A percentile compares a stretch with the other conserved stretches of the same genome.
Evolutionary conservation across 2,113 vertebrate species (phyloP).

Genomic region (Dascyllus trimaculatus): DNA sequence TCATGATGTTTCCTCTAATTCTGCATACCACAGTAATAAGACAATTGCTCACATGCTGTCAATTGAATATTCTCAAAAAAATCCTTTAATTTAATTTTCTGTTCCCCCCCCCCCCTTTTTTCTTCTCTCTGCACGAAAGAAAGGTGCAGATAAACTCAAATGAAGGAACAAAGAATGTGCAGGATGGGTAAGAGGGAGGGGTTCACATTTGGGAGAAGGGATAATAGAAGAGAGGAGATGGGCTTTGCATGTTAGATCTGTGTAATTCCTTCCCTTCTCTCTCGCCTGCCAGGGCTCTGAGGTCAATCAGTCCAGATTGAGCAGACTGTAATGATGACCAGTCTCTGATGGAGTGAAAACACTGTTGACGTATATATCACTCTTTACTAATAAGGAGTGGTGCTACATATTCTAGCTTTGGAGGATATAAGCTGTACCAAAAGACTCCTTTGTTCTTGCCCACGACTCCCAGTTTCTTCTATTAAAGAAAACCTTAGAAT

Average conservation of each 20-base stretch:
- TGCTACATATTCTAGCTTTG: too few relatives aligned
- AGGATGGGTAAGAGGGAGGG: slow-evolving; percentile 23
- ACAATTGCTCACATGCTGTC: neutral
- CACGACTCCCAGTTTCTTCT: neutral
- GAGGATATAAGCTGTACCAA: too few relatives aligned
- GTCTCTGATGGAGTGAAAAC: neutral
- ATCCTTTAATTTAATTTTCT: neutral
- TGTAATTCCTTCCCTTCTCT: slow-evolving; percentile 21
- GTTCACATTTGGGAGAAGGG: slow-evolving; percentile 33
- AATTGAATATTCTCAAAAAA: neutral
- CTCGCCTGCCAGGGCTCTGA: slow-evolving; percentile 5
- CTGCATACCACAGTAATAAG: neutral
- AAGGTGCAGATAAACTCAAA: slow-evolving; percentile 12
- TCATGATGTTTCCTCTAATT: neutral
- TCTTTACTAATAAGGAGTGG: too few relatives aligned
- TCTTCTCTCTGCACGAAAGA: neutral
- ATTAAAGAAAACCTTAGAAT: neutral
- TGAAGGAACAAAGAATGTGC: slow-evolving; percentile 27
- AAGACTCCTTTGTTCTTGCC: neutral
- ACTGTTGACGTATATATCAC: neutral
- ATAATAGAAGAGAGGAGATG: slow-evolving; percentile 26
- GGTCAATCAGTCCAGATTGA: slow-evolving; percentile 41
- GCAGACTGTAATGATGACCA: slow-evolving; percentile 19
- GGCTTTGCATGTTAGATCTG: slow-evolving; percentile 26
- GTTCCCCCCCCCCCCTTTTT: neutral